phyloP scores from a whole-genome alignment of 2,888 invertebrate species.

The Lasioglossum villosulum region DNA sequence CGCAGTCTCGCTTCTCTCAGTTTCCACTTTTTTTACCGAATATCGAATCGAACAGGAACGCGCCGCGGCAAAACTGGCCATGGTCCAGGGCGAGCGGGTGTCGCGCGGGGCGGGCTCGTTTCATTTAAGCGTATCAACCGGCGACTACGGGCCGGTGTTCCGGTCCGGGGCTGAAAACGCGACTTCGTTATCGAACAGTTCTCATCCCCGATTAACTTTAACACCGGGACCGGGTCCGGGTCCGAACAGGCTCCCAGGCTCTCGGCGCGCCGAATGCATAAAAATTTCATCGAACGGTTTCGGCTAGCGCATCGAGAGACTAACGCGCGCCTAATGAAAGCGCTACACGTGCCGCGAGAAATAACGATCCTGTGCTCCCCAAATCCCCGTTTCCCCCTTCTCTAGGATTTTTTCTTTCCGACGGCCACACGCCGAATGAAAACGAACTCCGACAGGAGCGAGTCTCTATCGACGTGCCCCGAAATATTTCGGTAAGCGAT shows the following conservation, averaged over 20 bases:
- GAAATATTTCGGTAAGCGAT: constrained; percentile 55
- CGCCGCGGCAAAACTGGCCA: constrained; percentile 28
- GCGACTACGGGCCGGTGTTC: constrained; percentile 15
- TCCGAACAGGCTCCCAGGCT: constrained; percentile 3
- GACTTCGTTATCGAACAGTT: constrained; percentile 60
- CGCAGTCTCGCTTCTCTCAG: neutral
- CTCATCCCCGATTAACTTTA: constrained; percentile 68
- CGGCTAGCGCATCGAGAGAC: constrained; percentile 38
- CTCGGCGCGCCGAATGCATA: constrained; percentile 46
- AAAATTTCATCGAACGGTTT: constrained; percentile 69
- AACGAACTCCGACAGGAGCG: constrained; percentile 24
- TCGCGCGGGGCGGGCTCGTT: constrained; percentile 34
- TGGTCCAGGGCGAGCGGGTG: constrained; percentile 16
- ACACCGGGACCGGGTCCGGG: constrained; percentile 34
- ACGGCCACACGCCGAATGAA: constrained; percentile 4
- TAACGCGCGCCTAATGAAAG: constrained; percentile 56
- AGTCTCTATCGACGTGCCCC: neutral
- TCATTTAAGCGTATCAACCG: constrained; percentile 66
- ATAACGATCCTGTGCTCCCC: constrained; percentile 46
- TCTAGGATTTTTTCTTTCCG: neutral
- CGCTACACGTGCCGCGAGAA: constrained; percentile 58
- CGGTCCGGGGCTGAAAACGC: constrained; percentile 39
- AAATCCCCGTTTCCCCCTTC: neutral
- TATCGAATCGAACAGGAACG: constrained; percentile 56
- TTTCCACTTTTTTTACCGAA: constrained; percentile 48